Evolutionary conservation across 1,140 invertebrate genomes (phyloP).

Genomic region (Drosophila setifemur): DNA sequence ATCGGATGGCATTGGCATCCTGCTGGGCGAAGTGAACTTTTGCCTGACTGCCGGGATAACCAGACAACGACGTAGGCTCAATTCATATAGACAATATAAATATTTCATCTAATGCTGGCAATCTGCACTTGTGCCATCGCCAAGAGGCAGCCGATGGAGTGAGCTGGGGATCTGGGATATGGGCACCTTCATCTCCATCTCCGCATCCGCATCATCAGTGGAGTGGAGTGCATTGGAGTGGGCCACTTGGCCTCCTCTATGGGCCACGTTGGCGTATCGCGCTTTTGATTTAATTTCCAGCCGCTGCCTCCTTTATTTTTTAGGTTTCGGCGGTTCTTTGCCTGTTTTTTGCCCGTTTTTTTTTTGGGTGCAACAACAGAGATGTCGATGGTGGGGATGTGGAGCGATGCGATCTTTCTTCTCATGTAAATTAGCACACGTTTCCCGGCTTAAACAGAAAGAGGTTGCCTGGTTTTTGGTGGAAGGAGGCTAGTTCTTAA

Average conservation of each 20-base stretch:
- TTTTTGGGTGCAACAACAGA: slow-evolving; percentile 62
- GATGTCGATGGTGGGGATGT: slow-evolving; percentile 65
- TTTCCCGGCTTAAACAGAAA: slow-evolving; percentile 65
- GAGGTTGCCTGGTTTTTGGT: slow-evolving; percentile 21
- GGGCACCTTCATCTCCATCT: slow-evolving; percentile 29
- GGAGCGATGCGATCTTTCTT: slow-evolving; percentile 63
- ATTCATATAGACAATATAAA: slow-evolving; percentile 81
- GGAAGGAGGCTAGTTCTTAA: slow-evolving; percentile 64
- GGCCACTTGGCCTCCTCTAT: slow-evolving; percentile 25
- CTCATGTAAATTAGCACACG: slow-evolving; percentile 80
- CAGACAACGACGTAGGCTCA: slow-evolving; percentile 58
- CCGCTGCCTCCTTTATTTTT: slow-evolving; percentile 35
- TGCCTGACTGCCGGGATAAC: slow-evolving; percentile 33
- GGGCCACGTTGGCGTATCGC: slow-evolving; percentile 71
- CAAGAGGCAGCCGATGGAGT: slow-evolving; percentile 18
- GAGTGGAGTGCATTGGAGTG: slow-evolving; percentile 52
- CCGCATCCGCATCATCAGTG: slow-evolving; percentile 58
- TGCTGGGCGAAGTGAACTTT: slow-evolving; percentile 74
- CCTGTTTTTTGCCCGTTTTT: neutral
- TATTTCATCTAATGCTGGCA: slow-evolving; percentile 81
- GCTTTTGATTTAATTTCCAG: slow-evolving; percentile 75
- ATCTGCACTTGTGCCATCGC: slow-evolving; percentile 81
- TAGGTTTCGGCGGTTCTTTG: no score
- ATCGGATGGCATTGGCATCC: slow-evolving; percentile 48
- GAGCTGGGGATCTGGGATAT: slow-evolving; percentile 26